Evolutionary conservation across 2,888 invertebrate species (phyloP), one percentile per base, ranked within the genome.

Genomic region (Phyllotreta cruciferae): DNA sequence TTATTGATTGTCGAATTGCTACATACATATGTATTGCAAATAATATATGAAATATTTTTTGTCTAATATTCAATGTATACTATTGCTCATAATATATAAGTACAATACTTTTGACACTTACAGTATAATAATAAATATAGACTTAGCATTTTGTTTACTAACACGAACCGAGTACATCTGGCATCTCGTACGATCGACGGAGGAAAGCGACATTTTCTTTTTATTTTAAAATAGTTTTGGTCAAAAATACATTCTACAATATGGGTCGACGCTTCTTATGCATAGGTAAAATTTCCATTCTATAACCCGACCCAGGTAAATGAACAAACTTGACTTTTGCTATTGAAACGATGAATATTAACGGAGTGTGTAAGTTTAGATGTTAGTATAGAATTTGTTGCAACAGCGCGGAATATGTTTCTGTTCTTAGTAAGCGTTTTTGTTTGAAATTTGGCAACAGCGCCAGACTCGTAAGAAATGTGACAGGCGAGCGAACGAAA

Each of bases 151-250:
- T 39, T 53, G 53, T 38, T 53, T 53, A 53, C 54, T 11, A 54
- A 54, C 54, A 54, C 35, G 3, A 24, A 6, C 39, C 6, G 37
- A 54, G 10, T 52, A 38, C 52, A 52, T 52, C 37, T 52, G 52
- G 52, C 38, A 52, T 38, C 13, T 36, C 36, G 4, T 13, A 37
- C 8, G 8, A 9, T 10, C 52, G 2, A 10, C 37, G 13, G 53
- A 52, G 53, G 11, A 54, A 53, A 53, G 53, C 53, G 39, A 53
- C 37, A 24, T 44, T 47, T 56, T 56, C 47, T 38, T 56, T 56
- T 56, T 56, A 45, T 47, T 56, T 56, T 47, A 56, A 56, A 56
- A 56, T 56, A 56, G 56, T 56, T 56, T 56, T 60, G 37, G 53
- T 60, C 53, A 45, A 53, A 60, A 60, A 60, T 53, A 60, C 13